Evolutionary conservation across 2,888 invertebrate species (phyloP).

Genomic region (Tanytarsus gracilentus): DNA sequence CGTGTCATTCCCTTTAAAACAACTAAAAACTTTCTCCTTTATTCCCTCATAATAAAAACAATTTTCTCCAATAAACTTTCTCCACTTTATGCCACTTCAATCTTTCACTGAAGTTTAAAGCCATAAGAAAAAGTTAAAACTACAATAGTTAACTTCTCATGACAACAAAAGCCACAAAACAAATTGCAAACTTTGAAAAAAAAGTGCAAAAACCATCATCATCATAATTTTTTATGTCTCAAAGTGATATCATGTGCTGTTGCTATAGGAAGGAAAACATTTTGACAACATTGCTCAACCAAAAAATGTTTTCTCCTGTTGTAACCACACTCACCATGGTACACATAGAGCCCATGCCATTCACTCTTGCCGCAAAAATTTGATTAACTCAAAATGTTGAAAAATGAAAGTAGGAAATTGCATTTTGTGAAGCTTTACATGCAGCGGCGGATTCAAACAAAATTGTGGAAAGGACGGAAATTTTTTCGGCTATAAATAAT

Average conservation of each 20-base stretch:
- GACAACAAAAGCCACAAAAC: conserved; percentile 5
- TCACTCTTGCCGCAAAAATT: conserved; percentile 27
- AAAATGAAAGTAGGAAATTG: conserved; percentile 26
- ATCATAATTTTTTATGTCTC: conserved; percentile 21
- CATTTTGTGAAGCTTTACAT: conserved; percentile 14
- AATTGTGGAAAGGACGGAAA: neutral
- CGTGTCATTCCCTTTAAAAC: too few species aligned
- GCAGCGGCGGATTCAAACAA: neutral
- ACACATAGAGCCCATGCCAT: too few species aligned
- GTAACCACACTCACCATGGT: conserved; percentile 20
- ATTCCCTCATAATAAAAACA: too few species aligned
- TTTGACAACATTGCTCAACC: conserved; percentile 5
- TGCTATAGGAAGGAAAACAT: conserved; percentile 1
- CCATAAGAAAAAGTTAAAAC: too few species aligned
- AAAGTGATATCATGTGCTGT: neutral
- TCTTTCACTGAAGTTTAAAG: too few species aligned
- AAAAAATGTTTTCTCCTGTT: neutral
- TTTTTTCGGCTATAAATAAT: conserved; percentile 6
- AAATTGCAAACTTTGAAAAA: conserved; percentile 16
- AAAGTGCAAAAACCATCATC: conserved; percentile 7
- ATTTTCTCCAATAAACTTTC: too few species aligned
- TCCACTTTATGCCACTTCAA: too few species aligned
- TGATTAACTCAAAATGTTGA: conserved; percentile 28
- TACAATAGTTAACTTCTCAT: neutral
- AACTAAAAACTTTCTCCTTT: too few species aligned